These are phyloP conservation scores for Epirrhoe alternata DNA, from an alignment of 2,888 invertebrate species.

Conservation along the genomic window DNA sequence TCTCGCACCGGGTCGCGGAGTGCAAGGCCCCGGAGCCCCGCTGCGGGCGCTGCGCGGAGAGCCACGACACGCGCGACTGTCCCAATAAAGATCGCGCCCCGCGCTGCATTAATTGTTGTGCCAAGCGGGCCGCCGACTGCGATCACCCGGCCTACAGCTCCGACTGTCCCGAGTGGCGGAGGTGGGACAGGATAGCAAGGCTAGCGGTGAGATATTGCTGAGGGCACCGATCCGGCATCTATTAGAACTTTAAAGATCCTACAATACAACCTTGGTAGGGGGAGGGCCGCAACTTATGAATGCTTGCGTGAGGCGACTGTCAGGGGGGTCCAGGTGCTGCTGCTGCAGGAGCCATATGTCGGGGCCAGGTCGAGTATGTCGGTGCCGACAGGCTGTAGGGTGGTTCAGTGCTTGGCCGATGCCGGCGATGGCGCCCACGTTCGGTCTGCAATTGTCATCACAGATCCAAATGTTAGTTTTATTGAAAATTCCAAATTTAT, in stretches of 20 bases:
- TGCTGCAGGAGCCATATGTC: slow-evolving; percentile 4
- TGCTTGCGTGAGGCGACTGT: slow-evolving; percentile 1
- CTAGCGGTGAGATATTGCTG: slow-evolving; percentile 6
- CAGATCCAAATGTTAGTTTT: background rate
- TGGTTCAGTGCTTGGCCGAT: background rate
- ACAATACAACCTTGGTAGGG: slow-evolving; percentile 5
- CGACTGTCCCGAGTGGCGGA: background rate
- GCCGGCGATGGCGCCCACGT: background rate
- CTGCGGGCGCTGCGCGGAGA: slow-evolving; percentile 13
- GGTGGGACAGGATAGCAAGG: slow-evolving; percentile 8
- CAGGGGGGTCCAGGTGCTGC: background rate
- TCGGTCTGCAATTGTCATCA: background rate
- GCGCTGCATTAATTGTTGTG: slow-evolving; percentile 4
- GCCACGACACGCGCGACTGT: slow-evolving; percentile 21
- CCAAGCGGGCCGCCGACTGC: background rate
- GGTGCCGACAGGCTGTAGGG: background rate
- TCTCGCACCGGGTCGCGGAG: slow-evolving; percentile 12
- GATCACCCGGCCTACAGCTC: slow-evolving; percentile 9
- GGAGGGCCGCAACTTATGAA: background rate
- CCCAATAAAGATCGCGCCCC: background rate
- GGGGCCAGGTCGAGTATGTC: background rate
- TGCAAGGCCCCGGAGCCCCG: background rate
- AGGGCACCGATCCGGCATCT: background rate
- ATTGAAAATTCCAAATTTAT: background rate
- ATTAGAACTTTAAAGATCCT: background rate